A percentile compares a stretch with the other conserved stretches of the same genome.
Evolutionary conservation across 2,888 invertebrate species (phyloP).

Genomic region (Brenthis ino): DNA sequence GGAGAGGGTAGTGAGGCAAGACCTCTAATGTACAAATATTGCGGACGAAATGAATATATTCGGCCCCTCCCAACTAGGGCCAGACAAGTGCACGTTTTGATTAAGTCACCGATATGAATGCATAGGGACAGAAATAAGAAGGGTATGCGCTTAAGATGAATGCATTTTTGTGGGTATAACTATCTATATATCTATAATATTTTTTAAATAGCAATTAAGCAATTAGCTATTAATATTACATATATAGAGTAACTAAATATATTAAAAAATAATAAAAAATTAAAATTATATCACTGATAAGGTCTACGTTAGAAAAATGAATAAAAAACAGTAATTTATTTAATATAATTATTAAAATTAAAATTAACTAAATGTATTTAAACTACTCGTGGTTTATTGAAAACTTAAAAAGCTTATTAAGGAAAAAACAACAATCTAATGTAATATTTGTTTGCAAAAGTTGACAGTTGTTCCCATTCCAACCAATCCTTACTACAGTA

Average conservation of each 20-base stretch:
- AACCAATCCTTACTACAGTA: constrained; percentile 63
- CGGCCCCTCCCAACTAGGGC: constrained; percentile 53
- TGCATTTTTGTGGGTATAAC: constrained; percentile 15
- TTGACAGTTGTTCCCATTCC: constrained; percentile 76
- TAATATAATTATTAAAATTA: background rate
- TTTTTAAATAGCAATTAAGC: too few relatives aligned
- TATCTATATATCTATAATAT: background rate
- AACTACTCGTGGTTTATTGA: too few relatives aligned
- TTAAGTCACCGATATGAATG: constrained; percentile 76
- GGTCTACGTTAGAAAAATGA: too few relatives aligned
- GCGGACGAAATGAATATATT: constrained; percentile 81
- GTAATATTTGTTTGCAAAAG: constrained; percentile 61
- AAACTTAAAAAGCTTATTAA: constrained; percentile 11
- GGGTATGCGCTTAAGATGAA: constrained; percentile 44
- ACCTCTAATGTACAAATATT: constrained; percentile 83
- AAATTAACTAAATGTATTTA: background rate
- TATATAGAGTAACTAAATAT: too few relatives aligned
- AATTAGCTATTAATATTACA: too few relatives aligned
- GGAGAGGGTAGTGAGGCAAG: constrained; percentile 72
- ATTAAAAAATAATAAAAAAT: too few relatives aligned
- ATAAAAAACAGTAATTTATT: too few relatives aligned
- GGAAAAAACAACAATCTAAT: constrained; percentile 42
- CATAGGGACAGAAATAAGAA: constrained; percentile 59
- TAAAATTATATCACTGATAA: too few relatives aligned
- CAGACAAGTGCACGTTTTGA: constrained; percentile 71